Percentiles rank a stretch among this genome's conserved stretches.
These are phyloP conservation scores for Rotaria socialis DNA, from an alignment of 2,888 invertebrate genomes.

Conservation along the genomic window DNA sequence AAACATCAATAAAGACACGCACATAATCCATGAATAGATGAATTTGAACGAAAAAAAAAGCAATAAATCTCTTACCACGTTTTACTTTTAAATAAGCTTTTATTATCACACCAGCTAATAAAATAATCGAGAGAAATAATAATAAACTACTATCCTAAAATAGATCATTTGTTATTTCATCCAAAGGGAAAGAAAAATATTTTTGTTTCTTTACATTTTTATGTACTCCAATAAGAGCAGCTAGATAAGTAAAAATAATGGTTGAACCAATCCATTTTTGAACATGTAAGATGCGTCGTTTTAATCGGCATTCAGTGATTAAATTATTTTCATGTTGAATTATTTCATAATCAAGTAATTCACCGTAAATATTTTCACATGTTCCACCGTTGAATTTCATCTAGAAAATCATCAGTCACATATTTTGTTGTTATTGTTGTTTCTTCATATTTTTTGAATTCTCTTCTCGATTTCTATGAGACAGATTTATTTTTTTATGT, in stretches of 20 bases:
- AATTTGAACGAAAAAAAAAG: neutral
- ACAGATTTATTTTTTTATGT: too few relatives aligned
- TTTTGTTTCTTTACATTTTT: neutral
- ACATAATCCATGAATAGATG: too few relatives aligned
- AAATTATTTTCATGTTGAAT: conserved; percentile 7
- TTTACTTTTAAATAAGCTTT: conserved; percentile 28
- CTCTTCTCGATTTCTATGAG: neutral
- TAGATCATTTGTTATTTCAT: neutral
- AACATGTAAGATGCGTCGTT: neutral
- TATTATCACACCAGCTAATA: neutral
- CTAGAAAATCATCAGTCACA: conserved; percentile 8
- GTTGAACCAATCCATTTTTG: neutral
- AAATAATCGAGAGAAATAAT: neutral
- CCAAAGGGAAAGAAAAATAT: too few relatives aligned
- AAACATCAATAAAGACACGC: neutral
- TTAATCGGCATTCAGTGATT: neutral
- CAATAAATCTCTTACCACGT: neutral
- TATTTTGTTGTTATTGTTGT: neutral
- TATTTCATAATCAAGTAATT: conserved; percentile 33
- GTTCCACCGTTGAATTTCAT: conserved; percentile 12
- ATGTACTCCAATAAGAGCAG: neutral
- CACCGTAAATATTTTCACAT: conserved; percentile 30
- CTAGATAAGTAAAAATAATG: neutral
- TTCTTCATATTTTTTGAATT: neutral
- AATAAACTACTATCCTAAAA: conserved; percentile 30